Conservation (phyloP, 2,888 invertebrate genomes). For the Diadegma fenestrale region DNA sequence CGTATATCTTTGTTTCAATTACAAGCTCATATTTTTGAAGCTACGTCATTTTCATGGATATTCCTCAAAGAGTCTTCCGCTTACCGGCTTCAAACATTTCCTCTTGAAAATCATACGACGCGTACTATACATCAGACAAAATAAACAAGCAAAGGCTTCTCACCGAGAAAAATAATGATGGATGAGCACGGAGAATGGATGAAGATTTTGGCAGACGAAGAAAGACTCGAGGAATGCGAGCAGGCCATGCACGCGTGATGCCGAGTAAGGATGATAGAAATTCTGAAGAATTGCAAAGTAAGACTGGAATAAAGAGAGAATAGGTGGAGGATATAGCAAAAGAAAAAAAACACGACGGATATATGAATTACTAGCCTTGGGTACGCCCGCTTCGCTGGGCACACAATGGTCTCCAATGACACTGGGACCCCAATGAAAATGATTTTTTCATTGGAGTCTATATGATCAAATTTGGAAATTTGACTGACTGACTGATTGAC, state of each 20-base stretch:
- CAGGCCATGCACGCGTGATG: slow-evolving; percentile 26
- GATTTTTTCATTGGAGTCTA: too few species aligned
- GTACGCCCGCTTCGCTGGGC: too few species aligned
- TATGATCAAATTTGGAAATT: too few species aligned
- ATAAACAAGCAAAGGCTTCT: slow-evolving; percentile 44
- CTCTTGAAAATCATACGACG: slow-evolving; percentile 52
- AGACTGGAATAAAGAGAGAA: slow-evolving; percentile 20
- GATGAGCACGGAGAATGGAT: slow-evolving; percentile 70
- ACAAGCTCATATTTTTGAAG: not conserved
- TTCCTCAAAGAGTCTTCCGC: slow-evolving; percentile 8
- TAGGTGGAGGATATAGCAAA: not conserved
- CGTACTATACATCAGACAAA: not conserved
- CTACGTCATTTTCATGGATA: slow-evolving; percentile 16
- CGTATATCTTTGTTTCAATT: slow-evolving; percentile 8
- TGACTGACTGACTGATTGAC: too few species aligned
- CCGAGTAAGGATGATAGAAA: slow-evolving; percentile 9
- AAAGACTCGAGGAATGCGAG: not conserved
- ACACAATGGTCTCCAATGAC: too few species aligned
- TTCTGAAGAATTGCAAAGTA: slow-evolving; percentile 5
- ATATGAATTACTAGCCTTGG: slow-evolving; percentile 51
- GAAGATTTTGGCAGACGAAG: slow-evolving; percentile 35
- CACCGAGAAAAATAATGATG: slow-evolving; percentile 72
- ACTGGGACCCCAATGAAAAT: too few species aligned
- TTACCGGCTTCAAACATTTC: not conserved
- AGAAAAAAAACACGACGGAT: slow-evolving; percentile 3